These are phyloP conservation scores for Phyllotreta cruciferae DNA, from an alignment of 2,888 invertebrate genomes.

Conservation along the genomic window DNA sequence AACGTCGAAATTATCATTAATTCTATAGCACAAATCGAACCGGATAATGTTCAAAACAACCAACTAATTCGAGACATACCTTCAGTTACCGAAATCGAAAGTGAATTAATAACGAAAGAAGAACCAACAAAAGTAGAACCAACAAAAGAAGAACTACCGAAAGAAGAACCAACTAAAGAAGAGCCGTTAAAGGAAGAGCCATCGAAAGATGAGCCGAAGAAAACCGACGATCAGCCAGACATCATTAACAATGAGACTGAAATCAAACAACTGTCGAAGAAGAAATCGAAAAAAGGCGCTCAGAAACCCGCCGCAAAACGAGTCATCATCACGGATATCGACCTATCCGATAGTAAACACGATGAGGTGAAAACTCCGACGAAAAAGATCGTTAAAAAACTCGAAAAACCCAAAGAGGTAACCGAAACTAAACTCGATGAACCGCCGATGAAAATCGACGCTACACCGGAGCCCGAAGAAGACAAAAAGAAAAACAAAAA, in stretches of 20 bases:
- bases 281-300: constrained; percentile 46
- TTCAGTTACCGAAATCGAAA: constrained; percentile 48
- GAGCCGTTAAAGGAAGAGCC: constrained; percentile 16
- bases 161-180: constrained; percentile 23
- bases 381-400: constrained; percentile 37
- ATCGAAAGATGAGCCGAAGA: constrained; percentile 3
- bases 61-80: constrained; percentile 22
- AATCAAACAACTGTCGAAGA: constrained; percentile 38
- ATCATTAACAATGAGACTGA: constrained; percentile 16
- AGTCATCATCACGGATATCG: constrained; percentile 55
- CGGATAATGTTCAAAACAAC: constrained; percentile 23
- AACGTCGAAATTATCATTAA: constrained; percentile 40
- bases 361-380: constrained; percentile 37
- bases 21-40: constrained; percentile 38
- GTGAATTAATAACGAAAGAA: constrained; percentile 43
- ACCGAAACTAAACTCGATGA: constrained; percentile 18
- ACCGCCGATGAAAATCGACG: neutral
- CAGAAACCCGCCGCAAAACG: constrained; percentile 48
- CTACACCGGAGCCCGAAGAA: constrained; percentile 24
- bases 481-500: constrained; percentile 42
- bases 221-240: constrained; percentile 18
- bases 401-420: constrained; percentile 34
- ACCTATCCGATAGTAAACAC: constrained; percentile 39
- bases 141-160: constrained; percentile 20
- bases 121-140: constrained; percentile 25